These are phyloP conservation scores for Chionodraco myersi DNA, from an alignment of 2,113 vertebrate species.

Conservation along the genomic window DNA sequence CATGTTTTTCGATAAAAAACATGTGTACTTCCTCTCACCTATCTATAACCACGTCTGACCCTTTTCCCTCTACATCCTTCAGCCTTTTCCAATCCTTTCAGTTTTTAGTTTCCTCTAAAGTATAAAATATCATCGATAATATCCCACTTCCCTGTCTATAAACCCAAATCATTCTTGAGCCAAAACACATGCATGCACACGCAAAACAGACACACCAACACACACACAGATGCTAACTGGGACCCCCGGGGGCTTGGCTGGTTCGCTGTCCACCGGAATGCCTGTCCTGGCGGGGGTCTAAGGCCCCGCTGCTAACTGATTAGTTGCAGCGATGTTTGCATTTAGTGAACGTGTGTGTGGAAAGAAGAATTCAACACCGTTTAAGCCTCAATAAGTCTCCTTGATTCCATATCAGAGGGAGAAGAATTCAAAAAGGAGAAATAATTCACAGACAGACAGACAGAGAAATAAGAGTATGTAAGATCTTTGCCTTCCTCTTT, in stretches of 20 bases:
- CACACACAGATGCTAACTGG: constrained; percentile 57
- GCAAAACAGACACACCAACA: constrained; percentile 27
- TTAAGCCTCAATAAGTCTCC: constrained; percentile 53
- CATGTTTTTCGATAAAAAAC: neutral
- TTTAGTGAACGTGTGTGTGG: constrained; percentile 29
- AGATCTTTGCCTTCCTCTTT: constrained; percentile 53
- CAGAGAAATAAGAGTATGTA: constrained; percentile 42
- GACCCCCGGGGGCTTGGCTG: constrained; percentile 49
- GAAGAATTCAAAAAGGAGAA: constrained; percentile 45
- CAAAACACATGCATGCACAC: constrained; percentile 41
- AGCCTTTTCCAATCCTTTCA: constrained; percentile 13
- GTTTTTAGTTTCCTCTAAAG: constrained; percentile 61
- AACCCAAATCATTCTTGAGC: constrained; percentile 44
- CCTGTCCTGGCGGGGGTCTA: constrained; percentile 45
- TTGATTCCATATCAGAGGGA: constrained; percentile 64
- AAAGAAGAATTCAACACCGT: constrained; percentile 47
- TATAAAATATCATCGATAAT: constrained; percentile 63
- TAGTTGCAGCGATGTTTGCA: constrained; percentile 53
- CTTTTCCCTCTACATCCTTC: constrained; percentile 15
- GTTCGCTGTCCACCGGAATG: constrained; percentile 60
- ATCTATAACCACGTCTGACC: neutral
- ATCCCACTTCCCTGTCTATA: constrained; percentile 42
- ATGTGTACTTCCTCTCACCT: neutral
- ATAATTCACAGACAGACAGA: constrained; percentile 13
- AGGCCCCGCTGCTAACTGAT: constrained; percentile 59